Base-by-base conservation (phyloP, 2,888 invertebrate species). In the Allolobophora icterica region DNA sequence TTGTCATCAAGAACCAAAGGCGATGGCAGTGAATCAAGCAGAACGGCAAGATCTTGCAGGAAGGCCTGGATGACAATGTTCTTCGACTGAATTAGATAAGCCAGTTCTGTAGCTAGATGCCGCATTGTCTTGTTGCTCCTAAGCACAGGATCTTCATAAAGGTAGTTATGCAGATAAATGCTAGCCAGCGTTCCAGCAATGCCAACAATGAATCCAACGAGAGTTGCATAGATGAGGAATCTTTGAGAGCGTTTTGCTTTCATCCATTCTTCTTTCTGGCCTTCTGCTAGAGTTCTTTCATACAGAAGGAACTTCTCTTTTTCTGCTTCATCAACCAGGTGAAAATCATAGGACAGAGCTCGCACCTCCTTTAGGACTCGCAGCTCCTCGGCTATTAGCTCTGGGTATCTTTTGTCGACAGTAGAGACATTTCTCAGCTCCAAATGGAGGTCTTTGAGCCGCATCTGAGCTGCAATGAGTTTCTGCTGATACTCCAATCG, bases 181-280 rank as follows among this genome's bases (percentile, higher is more conserved):
- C 87, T 87, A 19, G 87, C 38, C 35, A 87, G 34, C 8, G 87
- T 87, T 34, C 87, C 87, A 34, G 38, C 35, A 35, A 87, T 87
- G 34, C 87, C 87, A 87, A 87, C 87, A 38, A 38, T 33, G 34
- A 87, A 38, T 87, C 87, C 87, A 34, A 87, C 35, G 87, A 87
- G 35, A 87, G 35, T n/a, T 21, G 87, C 87, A 38, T 87, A 87
- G 21, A 87, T 21, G 35, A 87, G 35, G 87, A 87, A 87, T 38
- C n/a, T 34, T 11, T 30, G 35, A 87, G 87, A 87, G 21, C 87
- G 87, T 35, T 38, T 34, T 35, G 87, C 34, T 87, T 34, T 38
- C 24, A 1, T 87, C 87, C 34, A 38, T 87, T 87, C 35, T 38
- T 87, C 87, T 34, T 24, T 87, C 24, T 38, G 87, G 38, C 38